phyloP scores from a whole-genome alignment of 2,888 invertebrate species.

The Tyria jacobaeae region DNA sequence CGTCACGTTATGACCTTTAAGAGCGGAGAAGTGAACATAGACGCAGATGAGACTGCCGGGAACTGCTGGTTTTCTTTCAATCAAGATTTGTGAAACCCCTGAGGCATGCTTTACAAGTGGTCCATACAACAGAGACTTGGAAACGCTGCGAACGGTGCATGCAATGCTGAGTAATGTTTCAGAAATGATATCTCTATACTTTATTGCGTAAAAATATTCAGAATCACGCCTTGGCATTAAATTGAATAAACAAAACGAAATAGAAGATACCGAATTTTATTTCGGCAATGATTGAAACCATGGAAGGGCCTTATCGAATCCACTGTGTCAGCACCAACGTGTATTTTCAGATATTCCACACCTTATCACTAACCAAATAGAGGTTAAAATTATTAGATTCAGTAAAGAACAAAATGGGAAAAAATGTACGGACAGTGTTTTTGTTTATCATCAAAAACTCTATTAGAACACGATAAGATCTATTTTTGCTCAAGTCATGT shows the following conservation, averaged over 20 bases:
- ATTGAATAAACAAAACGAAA: constrained; percentile 61
- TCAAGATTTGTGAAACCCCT: neutral
- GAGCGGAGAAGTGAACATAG: no score
- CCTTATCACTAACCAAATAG: constrained; percentile 23
- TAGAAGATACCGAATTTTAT: constrained; percentile 66
- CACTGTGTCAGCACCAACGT: constrained; percentile 43
- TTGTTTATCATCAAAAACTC: constrained; percentile 25
- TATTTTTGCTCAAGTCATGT: constrained; percentile 47
- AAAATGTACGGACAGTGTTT: constrained; percentile 31
- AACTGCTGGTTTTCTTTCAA: no score
- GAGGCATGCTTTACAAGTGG: neutral
- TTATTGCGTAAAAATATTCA: constrained; percentile 33
- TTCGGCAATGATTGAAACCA: constrained; percentile 71
- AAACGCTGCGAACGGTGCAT: neutral
- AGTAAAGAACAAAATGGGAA: constrained; percentile 13
- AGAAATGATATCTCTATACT: constrained; percentile 15
- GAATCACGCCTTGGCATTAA: constrained; percentile 46
- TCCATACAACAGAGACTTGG: neutral
- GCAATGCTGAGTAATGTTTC: constrained; percentile 3
- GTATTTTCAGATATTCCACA: constrained; percentile 25
- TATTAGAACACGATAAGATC: constrained; percentile 45
- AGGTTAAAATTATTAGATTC: constrained; percentile 24
- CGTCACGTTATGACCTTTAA: no score
- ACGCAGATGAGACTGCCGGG: no score
- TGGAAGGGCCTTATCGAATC: constrained; percentile 63